These are phyloP conservation scores for Sphaeridia pumilis DNA, from an alignment of 2,888 invertebrate genomes.

Conservation along the genomic window DNA sequence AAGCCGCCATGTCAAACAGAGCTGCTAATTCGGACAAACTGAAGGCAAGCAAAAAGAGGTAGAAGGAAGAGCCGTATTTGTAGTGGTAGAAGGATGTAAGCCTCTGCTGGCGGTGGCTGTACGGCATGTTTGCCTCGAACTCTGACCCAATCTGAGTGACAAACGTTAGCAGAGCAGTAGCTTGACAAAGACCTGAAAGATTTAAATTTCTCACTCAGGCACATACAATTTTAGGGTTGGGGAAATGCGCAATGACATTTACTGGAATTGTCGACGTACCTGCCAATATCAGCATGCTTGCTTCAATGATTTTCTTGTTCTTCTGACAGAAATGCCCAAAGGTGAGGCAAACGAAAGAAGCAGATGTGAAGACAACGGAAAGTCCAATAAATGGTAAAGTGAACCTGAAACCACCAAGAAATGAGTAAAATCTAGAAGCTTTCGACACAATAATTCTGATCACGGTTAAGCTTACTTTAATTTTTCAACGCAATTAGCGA, in stretches of 20 bases:
- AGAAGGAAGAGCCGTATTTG: constrained; percentile 34
- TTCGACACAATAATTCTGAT: not conserved
- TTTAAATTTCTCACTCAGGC: not conserved
- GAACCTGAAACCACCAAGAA: constrained; percentile 21
- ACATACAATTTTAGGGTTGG: too few species aligned
- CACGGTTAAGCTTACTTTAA: constrained; percentile 20
- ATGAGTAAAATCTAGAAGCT: not conserved
- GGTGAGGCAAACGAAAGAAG: constrained; percentile 30
- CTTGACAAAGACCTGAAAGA: constrained; percentile 32
- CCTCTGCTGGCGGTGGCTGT: constrained; percentile 26
- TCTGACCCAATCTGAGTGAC: constrained; percentile 35
- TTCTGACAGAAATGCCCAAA: constrained; percentile 33
- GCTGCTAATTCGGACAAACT: constrained; percentile 32
- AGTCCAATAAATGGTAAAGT: constrained; percentile 34
- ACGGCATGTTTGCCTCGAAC: constrained; percentile 32
- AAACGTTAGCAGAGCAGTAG: constrained; percentile 34
- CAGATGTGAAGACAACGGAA: constrained; percentile 31
- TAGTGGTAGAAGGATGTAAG: constrained; percentile 34
- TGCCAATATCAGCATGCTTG: constrained; percentile 33
- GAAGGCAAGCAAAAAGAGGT: constrained; percentile 32
- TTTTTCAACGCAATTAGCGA: constrained; percentile 31
- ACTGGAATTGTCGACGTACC: too few species aligned
- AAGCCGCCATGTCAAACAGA: constrained; percentile 34
- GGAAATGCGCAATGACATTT: too few species aligned
- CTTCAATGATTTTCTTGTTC: constrained; percentile 35